Base-by-base conservation (phyloP, 2,113 vertebrate species). In the Pseudopipra pipra region DNA sequence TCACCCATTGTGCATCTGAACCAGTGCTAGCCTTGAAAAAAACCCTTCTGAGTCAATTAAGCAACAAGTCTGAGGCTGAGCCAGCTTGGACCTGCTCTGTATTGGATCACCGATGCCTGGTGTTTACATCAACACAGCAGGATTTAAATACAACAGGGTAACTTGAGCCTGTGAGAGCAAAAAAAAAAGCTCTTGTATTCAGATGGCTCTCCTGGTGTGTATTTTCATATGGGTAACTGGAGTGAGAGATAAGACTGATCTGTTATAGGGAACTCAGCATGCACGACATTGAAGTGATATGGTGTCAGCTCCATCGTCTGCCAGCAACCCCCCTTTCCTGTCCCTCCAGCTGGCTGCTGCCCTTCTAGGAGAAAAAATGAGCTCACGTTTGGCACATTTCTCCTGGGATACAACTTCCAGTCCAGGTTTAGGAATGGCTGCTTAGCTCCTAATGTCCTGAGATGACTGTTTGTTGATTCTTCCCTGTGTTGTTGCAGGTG, bases 351-450 rank as follows among this genome's bases (percentile, higher is more conserved):
- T 96, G 96, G 79, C 90, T 96, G 65, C 67, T 97, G 63, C 93
- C 80, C 77, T 85, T 92, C 93, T 85, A 12, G 63, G 47, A 91
- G 67, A 70, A 94, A 8, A 68, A 91, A 89, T 95, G 75, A 96
- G 33, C 70, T 97, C 85, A 94, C 9, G 1, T 94, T 97, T 95
- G 95, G 89, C 91, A 67, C 52, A 75, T 82, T 95, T 93, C 92
- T 96, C 75, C 35, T 88, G 91, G 66, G 89, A 91, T 88, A 51
- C 24, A 58, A 35, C 44, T 85, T 91, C 23, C 35, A 87, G 62
- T 82, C 49, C 54, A 90, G 58, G 47, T 63, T 62, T 85, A 31
- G 68, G 41, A 85, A 87, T 85, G 56, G 21, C 27, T 92, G 15
- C 85, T 91, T 49, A 78, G 52, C 11, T 82, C 30, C 67, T 70